Percentiles rank a stretch among this genome's conserved stretches.
Evolutionary conservation across 2,113 vertebrate genomes (phyloP).

Genomic region (Aptenodytes patagonicus): DNA sequence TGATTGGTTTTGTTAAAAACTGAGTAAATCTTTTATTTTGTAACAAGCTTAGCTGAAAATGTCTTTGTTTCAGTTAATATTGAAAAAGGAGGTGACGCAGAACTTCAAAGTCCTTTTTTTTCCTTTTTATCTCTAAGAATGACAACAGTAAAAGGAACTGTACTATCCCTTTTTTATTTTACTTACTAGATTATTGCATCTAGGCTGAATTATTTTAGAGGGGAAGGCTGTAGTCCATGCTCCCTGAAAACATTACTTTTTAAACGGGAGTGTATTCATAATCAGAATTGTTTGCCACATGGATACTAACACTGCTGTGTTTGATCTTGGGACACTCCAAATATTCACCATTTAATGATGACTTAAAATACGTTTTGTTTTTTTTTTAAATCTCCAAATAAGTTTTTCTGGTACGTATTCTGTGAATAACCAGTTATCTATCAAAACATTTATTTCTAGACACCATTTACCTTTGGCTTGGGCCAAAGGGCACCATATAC

Average conservation of each 20-base stretch:
- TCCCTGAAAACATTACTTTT: not conserved
- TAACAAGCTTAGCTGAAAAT: not conserved
- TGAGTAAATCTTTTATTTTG: not conserved
- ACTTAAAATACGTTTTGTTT: not conserved
- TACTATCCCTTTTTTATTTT: not conserved
- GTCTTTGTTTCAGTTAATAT: not conserved
- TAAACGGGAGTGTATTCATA: not conserved
- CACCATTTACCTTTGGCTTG: conserved; percentile 95
- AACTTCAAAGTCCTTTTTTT: not conserved
- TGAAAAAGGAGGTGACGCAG: not conserved
- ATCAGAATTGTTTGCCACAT: not conserved
- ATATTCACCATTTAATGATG: not conserved
- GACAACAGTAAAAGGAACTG: not conserved
- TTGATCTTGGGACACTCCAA: not conserved
- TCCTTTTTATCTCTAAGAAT: not conserved
- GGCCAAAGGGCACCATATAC: conserved; percentile 92
- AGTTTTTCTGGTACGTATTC: accelerated
- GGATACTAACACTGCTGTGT: not conserved
- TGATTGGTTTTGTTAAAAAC: not conserved
- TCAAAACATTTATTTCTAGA: conserved; percentile 70
- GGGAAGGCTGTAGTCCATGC: not conserved
- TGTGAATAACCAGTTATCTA: not conserved
- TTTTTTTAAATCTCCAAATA: not conserved
- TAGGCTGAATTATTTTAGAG: not conserved
- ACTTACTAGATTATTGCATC: not conserved